A percentile compares a stretch with the other conserved stretches of the same genome.
These are phyloP conservation scores for Stegodyphus dumicola DNA, from an alignment of 1,140 invertebrate species.

Conservation along the genomic window DNA sequence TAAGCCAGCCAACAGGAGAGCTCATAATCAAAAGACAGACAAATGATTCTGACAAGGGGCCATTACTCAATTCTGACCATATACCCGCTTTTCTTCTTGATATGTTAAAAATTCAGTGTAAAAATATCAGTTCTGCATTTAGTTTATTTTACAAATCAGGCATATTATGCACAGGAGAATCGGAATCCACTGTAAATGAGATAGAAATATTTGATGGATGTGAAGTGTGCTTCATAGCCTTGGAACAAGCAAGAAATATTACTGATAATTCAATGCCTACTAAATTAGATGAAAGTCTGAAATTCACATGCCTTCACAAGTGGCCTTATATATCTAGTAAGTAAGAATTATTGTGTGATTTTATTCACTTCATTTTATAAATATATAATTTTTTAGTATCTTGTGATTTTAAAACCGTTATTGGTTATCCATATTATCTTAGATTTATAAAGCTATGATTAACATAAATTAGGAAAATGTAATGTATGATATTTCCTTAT, in stretches of 20 bases:
- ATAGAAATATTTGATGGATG: conserved; percentile 34
- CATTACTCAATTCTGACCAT: background rate
- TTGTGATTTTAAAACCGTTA: too few species aligned
- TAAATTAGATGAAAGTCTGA: conserved; percentile 48
- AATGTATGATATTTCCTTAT: too few species aligned
- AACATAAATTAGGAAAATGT: too few species aligned
- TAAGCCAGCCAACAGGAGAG: background rate
- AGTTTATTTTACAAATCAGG: conserved; percentile 58
- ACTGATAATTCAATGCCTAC: conserved; percentile 12
- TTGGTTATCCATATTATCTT: too few species aligned
- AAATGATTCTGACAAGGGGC: background rate
- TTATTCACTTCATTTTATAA: background rate
- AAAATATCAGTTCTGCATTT: conserved; percentile 51
- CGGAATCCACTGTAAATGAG: background rate
- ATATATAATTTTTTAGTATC: background rate
- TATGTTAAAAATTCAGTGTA: conserved; percentile 59
- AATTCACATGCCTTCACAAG: conserved; percentile 44
- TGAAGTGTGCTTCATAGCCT: conserved; percentile 40
- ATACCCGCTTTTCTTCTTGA: conserved; percentile 51
- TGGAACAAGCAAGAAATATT: conserved; percentile 38
- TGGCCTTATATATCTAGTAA: conserved; percentile 50
- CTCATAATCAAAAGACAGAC: background rate
- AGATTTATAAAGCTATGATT: too few species aligned
- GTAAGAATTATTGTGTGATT: background rate
- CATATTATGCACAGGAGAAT: background rate